Conservation (phyloP, 2,113 vertebrate species). For the Hystrix cristata region DNA sequence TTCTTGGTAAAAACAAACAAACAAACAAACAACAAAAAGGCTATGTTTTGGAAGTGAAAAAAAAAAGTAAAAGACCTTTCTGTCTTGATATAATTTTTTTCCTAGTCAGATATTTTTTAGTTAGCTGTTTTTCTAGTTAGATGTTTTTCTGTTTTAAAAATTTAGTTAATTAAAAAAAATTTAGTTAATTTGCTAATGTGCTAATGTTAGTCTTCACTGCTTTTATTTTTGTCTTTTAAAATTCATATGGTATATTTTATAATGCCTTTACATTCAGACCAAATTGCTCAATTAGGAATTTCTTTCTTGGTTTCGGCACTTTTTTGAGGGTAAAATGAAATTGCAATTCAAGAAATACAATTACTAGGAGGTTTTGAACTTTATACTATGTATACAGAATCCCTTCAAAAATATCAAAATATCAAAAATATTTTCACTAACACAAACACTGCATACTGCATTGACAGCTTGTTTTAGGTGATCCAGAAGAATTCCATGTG, state of each 20-base stretch:
- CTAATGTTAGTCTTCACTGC: not conserved
- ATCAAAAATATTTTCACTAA: slow-evolving; percentile 19
- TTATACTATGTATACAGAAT: not conserved
- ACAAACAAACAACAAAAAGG: no score
- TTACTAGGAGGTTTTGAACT: slow-evolving; percentile 34
- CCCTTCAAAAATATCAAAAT: not conserved
- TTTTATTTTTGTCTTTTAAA: slow-evolving; percentile 40
- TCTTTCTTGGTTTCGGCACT: not conserved
- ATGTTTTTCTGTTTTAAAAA: slow-evolving; percentile 55
- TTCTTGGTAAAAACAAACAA: no score
- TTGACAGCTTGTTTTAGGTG: slow-evolving; percentile 3
- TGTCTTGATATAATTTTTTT: slow-evolving; percentile 25
- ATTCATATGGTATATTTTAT: not conserved
- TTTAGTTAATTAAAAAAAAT: slow-evolving; percentile 42
- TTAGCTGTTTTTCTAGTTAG: not conserved
- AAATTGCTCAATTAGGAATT: slow-evolving; percentile 1
- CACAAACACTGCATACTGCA: not conserved
- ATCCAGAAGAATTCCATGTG: not conserved
- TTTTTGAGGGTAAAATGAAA: slow-evolving; percentile 57
- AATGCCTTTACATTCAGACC: slow-evolving; percentile 44
- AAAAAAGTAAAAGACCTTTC: not conserved
- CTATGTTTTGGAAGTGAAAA: no score
- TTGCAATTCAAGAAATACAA: slow-evolving; percentile 47
- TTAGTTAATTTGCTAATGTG: slow-evolving; percentile 38
- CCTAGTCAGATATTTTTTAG: not conserved